Evolutionary conservation across 2,888 invertebrate genomes (phyloP).

Genomic region (Cynaeus angustus): DNA sequence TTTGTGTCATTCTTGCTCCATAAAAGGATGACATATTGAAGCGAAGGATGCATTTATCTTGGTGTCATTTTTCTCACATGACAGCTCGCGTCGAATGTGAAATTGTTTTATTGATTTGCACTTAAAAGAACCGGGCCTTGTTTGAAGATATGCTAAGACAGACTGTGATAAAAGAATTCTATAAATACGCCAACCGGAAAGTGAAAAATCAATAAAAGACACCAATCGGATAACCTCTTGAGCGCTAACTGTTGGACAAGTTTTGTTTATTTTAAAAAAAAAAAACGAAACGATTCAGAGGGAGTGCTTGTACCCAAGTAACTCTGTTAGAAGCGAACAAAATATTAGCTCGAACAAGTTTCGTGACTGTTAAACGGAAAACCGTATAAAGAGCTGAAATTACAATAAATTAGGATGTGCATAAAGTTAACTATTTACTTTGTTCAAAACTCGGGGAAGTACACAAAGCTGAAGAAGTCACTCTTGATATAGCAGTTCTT

Average conservation of each 20-base stretch:
- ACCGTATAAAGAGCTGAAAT: too few relatives aligned
- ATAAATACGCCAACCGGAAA: constrained; percentile 41
- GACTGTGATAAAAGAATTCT: constrained; percentile 45
- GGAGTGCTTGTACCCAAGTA: not conserved
- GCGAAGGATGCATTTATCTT: constrained; percentile 27
- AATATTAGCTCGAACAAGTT: too few relatives aligned
- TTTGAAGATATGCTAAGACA: constrained; percentile 43
- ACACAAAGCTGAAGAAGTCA: too few relatives aligned
- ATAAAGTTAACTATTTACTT: too few relatives aligned
- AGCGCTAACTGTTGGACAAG: constrained; percentile 30
- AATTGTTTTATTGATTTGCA: constrained; percentile 45
- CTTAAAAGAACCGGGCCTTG: constrained; percentile 23
- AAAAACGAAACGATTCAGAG: constrained; percentile 7
- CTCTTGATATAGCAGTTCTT: too few relatives aligned
- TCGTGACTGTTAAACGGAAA: too few relatives aligned
- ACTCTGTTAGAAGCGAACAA: not conserved
- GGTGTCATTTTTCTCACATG: constrained; percentile 24
- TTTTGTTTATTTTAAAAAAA: constrained; percentile 34
- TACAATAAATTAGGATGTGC: too few relatives aligned
- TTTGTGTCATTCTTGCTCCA: constrained; percentile 26
- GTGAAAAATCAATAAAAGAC: constrained; percentile 47
- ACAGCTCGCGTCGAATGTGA: constrained; percentile 37
- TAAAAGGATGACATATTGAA: constrained; percentile 46
- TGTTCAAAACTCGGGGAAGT: too few relatives aligned
- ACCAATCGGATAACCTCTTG: constrained; percentile 48